Evolutionary conservation across 2,113 vertebrate species (phyloP).

Genomic region (Hydrolagus affinis): DNA sequence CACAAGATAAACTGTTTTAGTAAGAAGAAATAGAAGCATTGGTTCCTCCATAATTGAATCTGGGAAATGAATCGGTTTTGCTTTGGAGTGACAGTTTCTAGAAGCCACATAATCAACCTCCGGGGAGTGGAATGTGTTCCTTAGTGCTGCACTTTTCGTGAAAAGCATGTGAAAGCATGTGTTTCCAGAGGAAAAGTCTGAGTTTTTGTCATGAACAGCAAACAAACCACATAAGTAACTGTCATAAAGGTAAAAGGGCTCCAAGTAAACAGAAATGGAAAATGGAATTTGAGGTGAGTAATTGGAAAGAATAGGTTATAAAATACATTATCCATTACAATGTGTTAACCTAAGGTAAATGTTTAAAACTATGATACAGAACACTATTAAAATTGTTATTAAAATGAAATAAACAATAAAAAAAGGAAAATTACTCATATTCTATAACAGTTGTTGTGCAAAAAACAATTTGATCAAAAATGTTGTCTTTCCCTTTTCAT

Average conservation of each 20-base stretch:
- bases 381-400: slow-evolving; percentile 19
- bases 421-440: neutral
- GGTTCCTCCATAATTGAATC: slow-evolving; percentile 55
- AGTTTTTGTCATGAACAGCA: slow-evolving; percentile 43
- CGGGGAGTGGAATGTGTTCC: slow-evolving; percentile 38
- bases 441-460: neutral
- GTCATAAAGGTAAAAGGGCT: slow-evolving; percentile 57
- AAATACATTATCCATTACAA: slow-evolving; percentile 61
- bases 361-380: neutral
- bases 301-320: slow-evolving; percentile 57
- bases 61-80: slow-evolving; percentile 52
- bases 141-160: slow-evolving; percentile 33
- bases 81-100: slow-evolving; percentile 45
- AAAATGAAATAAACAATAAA: neutral
- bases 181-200: slow-evolving; percentile 26
- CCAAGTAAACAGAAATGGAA: slow-evolving; percentile 55
- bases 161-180: slow-evolving; percentile 40
- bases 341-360: neutral
- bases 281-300: slow-evolving; percentile 60
- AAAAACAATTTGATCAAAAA: slow-evolving; percentile 2
- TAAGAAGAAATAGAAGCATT: slow-evolving; percentile 50
- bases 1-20: slow-evolving; percentile 60
- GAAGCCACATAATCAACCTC: slow-evolving; percentile 50
- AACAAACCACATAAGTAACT: slow-evolving; percentile 55
- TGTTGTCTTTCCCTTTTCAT: neutral